Evolutionary conservation across 2,113 vertebrate genomes (phyloP), one percentile per base, ranked within the genome.

Genomic region (Catharus fuscescens): DNA sequence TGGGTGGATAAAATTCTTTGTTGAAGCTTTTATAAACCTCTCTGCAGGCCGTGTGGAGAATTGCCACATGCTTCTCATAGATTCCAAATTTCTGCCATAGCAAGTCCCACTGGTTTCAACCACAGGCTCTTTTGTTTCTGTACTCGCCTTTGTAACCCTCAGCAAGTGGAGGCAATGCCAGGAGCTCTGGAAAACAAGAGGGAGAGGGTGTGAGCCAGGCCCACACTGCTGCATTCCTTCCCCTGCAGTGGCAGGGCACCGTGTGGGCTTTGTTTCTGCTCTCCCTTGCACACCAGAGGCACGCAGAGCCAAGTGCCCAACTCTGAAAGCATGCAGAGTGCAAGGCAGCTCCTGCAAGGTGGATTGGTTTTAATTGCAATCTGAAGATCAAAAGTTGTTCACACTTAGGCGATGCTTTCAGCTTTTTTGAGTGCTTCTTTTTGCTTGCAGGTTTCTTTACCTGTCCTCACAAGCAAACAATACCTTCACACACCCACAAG

Each of bases 11-110:
- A 92, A 97, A 97, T 95, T 91, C 94, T 34, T 95, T 59, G 76
- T 80, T 96, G 89, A 71, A 64, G 81, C 78, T 92, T 82, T 76
- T 57, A n/a, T 85, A 93, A 88, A 88, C 7, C 77, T 85, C 71
- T 91, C 91, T 72, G 93, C 94, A 3, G 96, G 97, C 76, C 91
- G 65, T 80, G 57, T 97, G 98, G 98, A 96, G 26, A 79, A 44
- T 32, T 72, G 98, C 98, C 96, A 96, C 97, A 92, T 98, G 97
- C 97, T 96, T 98, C 90, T 98, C 98, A 98, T 97, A 98, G 96
- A 98, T 97, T 97, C 79, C 73, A 96, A 97, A 98, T 98, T 97
- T 98, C 98, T 98, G 96, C 97, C 98, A 96, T 96, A 97, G 98
- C 97, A 96, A 94, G 61, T 95, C 97, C 98, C 97, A 86, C 95